Percentiles rank a stretch among this genome's conserved stretches.
phyloP scores from a whole-genome alignment of 2,113 vertebrate genomes.

The Callocephalon fimbriatum region DNA sequence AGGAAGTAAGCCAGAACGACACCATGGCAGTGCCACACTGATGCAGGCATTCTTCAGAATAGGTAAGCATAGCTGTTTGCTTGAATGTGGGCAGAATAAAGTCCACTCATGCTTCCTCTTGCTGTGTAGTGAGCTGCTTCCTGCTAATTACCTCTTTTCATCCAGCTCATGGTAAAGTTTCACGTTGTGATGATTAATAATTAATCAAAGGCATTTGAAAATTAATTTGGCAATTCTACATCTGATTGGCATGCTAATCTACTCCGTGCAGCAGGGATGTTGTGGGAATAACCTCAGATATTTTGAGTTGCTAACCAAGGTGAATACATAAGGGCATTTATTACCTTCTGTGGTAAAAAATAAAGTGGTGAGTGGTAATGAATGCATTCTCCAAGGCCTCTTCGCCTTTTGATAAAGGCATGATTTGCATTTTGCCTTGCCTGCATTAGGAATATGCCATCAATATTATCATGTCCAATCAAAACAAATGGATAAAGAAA shows the following conservation, averaged over 20 bases:
- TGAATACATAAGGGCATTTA: slow-evolving; percentile 8
- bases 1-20: fast-evolving
- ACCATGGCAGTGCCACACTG: fast-evolving
- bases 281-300: neutral
- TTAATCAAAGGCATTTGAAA: slow-evolving; percentile 52
- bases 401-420: neutral
- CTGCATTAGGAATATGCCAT: neutral
- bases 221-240: slow-evolving; percentile 16
- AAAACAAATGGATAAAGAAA: slow-evolving; percentile 20
- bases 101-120: neutral
- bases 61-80: neutral
- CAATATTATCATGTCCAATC: neutral
- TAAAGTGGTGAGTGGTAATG: neutral
- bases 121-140: neutral
- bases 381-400: neutral
- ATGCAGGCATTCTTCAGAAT: neutral
- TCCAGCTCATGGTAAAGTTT: neutral
- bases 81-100: neutral
- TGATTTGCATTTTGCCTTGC: slow-evolving; percentile 10
- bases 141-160: slow-evolving; percentile 8
- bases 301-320: slow-evolving; percentile 33
- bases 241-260: slow-evolving; percentile 30
- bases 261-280: neutral
- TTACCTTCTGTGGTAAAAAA: neutral
- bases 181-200: neutral